Conservation (phyloP, 2,797 vertebrate species). For the Girardinus metallicus region DNA sequence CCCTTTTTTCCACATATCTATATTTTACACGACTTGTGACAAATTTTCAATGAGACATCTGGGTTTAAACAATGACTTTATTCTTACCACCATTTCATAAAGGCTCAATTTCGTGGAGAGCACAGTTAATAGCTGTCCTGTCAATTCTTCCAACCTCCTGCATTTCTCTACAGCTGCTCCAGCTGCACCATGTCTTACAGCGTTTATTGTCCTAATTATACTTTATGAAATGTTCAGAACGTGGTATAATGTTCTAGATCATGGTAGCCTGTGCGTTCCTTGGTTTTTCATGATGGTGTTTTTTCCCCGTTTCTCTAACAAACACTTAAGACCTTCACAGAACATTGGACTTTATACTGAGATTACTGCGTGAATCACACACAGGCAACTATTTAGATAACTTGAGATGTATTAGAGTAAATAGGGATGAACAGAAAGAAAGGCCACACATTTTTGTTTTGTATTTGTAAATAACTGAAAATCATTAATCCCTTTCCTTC, state of each 20-base stretch:
- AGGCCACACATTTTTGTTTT: not conserved
- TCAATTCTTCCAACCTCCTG: not conserved
- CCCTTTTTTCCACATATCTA: not conserved
- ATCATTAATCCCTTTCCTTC: not conserved
- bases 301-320: not conserved
- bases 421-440: not conserved
- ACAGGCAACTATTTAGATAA: not conserved
- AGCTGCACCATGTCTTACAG: not conserved
- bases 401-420: not conserved
- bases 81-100: not conserved
- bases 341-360: not conserved
- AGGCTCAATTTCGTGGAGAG: not conserved
- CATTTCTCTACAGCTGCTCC: not conserved
- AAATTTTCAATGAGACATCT: not conserved
- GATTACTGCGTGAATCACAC: not conserved
- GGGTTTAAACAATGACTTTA: not conserved
- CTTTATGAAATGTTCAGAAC: not conserved
- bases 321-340: not conserved
- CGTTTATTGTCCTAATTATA: not conserved
- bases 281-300: not conserved
- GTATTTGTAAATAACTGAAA: not conserved
- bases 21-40: not conserved
- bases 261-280: not conserved
- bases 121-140: not conserved
- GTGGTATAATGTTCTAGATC: not conserved